phyloP scores from a whole-genome alignment of 1,140 invertebrate genomes.

The Papilio xuthus region DNA sequence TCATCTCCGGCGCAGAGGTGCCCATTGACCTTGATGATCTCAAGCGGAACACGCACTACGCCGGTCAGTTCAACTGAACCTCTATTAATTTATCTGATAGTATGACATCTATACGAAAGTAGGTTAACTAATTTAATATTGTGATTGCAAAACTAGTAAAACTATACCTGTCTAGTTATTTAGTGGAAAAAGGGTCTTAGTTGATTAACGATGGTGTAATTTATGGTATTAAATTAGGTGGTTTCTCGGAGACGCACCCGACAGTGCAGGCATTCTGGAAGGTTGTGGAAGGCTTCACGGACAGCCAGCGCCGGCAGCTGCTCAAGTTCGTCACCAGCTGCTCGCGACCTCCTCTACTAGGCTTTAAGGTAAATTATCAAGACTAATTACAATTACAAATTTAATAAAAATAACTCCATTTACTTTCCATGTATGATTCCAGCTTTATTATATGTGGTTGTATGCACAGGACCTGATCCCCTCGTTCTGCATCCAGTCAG shows the following conservation, averaged over 20 bases:
- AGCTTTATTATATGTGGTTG: neutral
- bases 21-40: slow-evolving; percentile 96
- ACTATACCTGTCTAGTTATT: neutral
- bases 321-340: slow-evolving; percentile 99
- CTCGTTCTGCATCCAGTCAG: slow-evolving; percentile 96
- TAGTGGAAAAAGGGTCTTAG: neutral
- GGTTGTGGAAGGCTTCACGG: slow-evolving; percentile 91
- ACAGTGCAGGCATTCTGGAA: slow-evolving; percentile 92
- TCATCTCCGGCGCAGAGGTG: slow-evolving; percentile 96
- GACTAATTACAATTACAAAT: too few relatives aligned
- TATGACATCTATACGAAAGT: too few relatives aligned
- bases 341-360: slow-evolving; percentile 96
- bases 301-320: slow-evolving; percentile 92
- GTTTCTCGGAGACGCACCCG: slow-evolving; percentile 90
- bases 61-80: slow-evolving; percentile 72
- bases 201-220: neutral
- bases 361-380: slow-evolving; percentile 90
- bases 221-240: slow-evolving; percentile 81
- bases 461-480: slow-evolving; percentile 92
- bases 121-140: too few relatives aligned
- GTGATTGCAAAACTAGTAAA: too few relatives aligned
- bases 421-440: too few relatives aligned
- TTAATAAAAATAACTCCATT: too few relatives aligned
- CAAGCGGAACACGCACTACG: slow-evolving; percentile 91
- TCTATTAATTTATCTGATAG: too few relatives aligned